These are phyloP conservation scores for Dasypus novemcinctus DNA, from an alignment of 2,113 vertebrate genomes.

Conservation along the genomic window DNA sequence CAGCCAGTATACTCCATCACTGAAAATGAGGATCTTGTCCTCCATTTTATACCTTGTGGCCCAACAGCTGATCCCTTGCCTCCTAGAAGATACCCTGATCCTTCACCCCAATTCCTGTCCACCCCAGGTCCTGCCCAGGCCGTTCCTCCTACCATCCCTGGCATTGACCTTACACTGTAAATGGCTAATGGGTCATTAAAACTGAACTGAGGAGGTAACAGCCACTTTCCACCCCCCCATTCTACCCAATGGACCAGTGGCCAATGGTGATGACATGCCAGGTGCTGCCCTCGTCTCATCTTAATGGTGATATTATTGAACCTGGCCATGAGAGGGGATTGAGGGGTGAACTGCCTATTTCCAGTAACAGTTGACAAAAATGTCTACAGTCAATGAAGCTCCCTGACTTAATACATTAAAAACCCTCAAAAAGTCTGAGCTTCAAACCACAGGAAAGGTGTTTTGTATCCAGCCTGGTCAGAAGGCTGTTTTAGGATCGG, in stretches of 20 bases:
- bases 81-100: neutral
- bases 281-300: no score
- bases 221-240: no score
- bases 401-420: neutral
- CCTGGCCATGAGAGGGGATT: neutral
- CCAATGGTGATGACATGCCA: neutral
- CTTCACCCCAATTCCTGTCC: neutral
- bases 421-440: neutral
- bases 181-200: neutral
- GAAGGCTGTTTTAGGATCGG: neutral
- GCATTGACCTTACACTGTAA: neutral
- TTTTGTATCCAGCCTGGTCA: neutral
- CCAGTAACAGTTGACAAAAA: neutral
- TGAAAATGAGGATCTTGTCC: neutral
- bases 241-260: rapidly evolving
- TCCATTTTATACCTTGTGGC: neutral
- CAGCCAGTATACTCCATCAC: rapidly evolving
- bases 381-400: neutral
- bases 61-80: no score
- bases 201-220: neutral
- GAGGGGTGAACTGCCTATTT: neutral
- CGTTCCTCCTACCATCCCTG: neutral
- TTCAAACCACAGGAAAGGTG: neutral
- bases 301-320: neutral
- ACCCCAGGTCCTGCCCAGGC: neutral